Conservation (phyloP, 2,888 invertebrate genomes). For the Drosophila leonis region DNA sequence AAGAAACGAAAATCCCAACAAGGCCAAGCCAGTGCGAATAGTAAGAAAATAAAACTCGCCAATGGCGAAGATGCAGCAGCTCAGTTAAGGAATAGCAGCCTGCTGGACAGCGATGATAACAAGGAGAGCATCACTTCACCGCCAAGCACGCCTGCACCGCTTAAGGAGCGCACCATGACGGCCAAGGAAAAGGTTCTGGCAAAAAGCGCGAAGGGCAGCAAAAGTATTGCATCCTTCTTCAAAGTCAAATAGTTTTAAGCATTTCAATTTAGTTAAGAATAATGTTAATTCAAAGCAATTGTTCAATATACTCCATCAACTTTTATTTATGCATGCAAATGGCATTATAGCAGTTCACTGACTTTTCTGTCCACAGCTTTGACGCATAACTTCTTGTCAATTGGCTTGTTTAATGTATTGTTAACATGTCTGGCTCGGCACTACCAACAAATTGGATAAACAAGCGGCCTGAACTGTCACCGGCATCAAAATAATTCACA, state of each 20-base stretch:
- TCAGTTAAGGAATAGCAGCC: conserved; percentile 77
- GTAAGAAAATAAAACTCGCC: conserved; percentile 85
- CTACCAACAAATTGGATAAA: conserved; percentile 33
- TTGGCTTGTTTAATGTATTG: conserved; percentile 51
- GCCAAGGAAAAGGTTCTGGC: conserved; percentile 90
- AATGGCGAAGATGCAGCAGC: conserved; percentile 81
- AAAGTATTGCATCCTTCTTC: conserved; percentile 93
- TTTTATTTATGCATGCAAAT: not conserved
- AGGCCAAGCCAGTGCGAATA: conserved; percentile 76
- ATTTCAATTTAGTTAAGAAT: conserved; percentile 1
- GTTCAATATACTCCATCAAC: conserved; percentile 8
- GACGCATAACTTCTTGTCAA: conserved; percentile 17
- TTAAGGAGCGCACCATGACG: conserved; percentile 86
- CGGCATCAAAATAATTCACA: conserved; percentile 46
- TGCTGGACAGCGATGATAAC: conserved; percentile 63
- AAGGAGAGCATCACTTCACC: conserved; percentile 34
- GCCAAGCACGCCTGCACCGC: conserved; percentile 43
- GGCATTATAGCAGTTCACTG: conserved; percentile 36
- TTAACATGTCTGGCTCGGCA: conserved; percentile 66
- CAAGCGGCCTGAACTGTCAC: conserved; percentile 22
- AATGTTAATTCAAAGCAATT: conserved; percentile 2
- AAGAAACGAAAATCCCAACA: conserved; percentile 87
- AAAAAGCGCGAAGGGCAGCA: conserved; percentile 92
- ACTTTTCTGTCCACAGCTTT: conserved; percentile 14
- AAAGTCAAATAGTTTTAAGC: conserved; percentile 80